Evolutionary conservation across 2,113 vertebrate species (phyloP).

Genomic region (Sturnus vulgaris): DNA sequence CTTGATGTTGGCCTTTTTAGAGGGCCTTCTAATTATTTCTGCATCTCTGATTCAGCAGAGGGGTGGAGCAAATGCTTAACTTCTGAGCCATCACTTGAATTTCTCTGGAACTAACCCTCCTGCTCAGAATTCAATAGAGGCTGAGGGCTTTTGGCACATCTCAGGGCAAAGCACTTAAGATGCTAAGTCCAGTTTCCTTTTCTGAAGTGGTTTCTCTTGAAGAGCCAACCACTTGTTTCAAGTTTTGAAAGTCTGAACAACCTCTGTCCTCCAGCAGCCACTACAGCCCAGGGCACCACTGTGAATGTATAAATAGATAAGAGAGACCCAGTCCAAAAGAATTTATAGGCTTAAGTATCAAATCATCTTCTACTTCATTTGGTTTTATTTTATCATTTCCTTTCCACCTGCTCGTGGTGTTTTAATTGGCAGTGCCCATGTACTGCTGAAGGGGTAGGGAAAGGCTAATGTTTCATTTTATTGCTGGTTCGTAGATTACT

Average conservation of each 20-base stretch:
- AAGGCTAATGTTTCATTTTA: conserved; percentile 58
- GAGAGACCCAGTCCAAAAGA: background rate
- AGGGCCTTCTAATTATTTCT: background rate
- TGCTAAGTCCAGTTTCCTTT: background rate
- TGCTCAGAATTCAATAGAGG: background rate
- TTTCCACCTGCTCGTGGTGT: background rate
- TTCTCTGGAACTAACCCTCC: background rate
- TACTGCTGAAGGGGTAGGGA: background rate
- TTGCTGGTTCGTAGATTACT: conserved; percentile 38
- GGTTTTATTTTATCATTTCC: conserved; percentile 4
- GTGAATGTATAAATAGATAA: background rate
- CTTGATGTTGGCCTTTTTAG: background rate
- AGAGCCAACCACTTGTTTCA: background rate
- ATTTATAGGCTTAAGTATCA: background rate
- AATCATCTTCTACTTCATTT: background rate
- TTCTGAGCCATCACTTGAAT: background rate
- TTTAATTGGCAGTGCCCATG: conserved; percentile 42
- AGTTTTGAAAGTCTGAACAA: background rate
- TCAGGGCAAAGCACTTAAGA: background rate
- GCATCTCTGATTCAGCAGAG: background rate
- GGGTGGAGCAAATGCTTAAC: background rate
- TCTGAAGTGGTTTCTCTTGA: background rate
- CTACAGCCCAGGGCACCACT: background rate
- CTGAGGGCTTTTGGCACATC: background rate
- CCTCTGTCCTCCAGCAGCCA: background rate